Conservation (phyloP, 2,888 invertebrate genomes). For the Bugula neritina region DNA sequence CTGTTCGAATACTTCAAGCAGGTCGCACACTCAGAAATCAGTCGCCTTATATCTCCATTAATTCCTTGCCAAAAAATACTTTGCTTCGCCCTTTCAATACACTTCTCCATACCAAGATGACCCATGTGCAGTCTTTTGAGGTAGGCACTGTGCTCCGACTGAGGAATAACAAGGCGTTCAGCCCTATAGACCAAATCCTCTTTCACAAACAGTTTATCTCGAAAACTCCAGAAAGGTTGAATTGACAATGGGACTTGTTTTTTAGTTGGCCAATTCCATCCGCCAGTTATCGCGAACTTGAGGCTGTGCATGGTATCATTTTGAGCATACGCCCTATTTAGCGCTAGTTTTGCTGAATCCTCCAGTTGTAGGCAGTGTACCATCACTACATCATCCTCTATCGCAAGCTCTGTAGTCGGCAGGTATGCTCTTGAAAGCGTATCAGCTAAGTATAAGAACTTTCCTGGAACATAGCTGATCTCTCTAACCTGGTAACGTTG, state of each 20-base stretch:
- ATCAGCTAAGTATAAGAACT: neutral
- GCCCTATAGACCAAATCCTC: neutral
- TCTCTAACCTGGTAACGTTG: neutral
- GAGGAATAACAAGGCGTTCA: neutral
- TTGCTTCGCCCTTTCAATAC: too few species aligned
- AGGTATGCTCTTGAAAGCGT: neutral
- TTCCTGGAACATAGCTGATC: neutral
- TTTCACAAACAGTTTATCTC: neutral
- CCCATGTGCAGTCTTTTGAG: neutral
- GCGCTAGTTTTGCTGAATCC: neutral
- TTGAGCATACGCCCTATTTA: neutral
- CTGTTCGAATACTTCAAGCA: neutral
- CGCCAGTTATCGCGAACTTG: neutral
- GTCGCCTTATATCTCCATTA: neutral
- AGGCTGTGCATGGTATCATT: neutral
- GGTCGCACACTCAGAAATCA: neutral
- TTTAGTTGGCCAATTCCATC: neutral
- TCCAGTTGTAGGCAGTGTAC: neutral
- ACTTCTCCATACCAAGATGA: neutral
- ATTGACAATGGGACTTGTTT: neutral
- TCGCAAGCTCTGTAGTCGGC: neutral
- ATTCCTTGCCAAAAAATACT: neutral
- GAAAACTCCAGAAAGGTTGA: neutral
- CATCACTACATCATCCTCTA: neutral
- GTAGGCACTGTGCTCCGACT: neutral